Evolutionary conservation across 2,888 invertebrate species (phyloP), one percentile per base, ranked within the genome.

Genomic region (Allophyes oxyacanthae): DNA sequence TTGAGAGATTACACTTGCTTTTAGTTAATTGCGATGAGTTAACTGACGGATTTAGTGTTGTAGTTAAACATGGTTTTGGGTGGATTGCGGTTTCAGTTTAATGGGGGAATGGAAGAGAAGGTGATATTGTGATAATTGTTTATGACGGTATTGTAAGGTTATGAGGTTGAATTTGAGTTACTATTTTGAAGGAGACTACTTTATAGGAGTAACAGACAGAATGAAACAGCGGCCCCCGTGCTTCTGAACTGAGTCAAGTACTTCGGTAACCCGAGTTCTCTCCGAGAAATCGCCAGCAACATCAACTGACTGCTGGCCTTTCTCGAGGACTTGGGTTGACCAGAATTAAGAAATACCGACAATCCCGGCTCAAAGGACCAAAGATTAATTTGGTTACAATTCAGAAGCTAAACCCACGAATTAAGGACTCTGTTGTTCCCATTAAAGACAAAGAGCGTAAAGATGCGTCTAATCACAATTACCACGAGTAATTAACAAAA

Each of bases 1-100:
- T 59, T 59, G 56, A 65, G 56, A 69, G 46, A 65, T 65, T 56
- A 63, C 64, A 48, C 43, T 34, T 36, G 53, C 43, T 52, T 65
- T 67, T 51, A 63, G 55, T 51, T 62, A 59, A 72, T 70, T 72
- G 52, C 37, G 45, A 46, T 13, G 33, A 36, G 37, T 42, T 60
- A 48, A 54, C 20, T 11, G 6, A 10, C 5, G 13, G 42, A 34
- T 41, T 68, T 52, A 52, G 36, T 7, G 20, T 26, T 38, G 34
- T 55, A 32, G 32, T 40, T 54, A 33, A 13, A 15, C n/a, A 33
- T 14, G 43, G 38, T 40, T 28, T 37, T 46, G 42, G 33, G 36
- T 30, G n/a, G n/a, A 6, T 40, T 62, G 33, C 20, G 33, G 33
- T 37, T 26, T 38, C 33, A 33, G 20, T 20, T 41, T 15, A 11